Evolutionary conservation across 2,797 vertebrate species (phyloP).

Genomic region (Poeciliopsis turneri): DNA sequence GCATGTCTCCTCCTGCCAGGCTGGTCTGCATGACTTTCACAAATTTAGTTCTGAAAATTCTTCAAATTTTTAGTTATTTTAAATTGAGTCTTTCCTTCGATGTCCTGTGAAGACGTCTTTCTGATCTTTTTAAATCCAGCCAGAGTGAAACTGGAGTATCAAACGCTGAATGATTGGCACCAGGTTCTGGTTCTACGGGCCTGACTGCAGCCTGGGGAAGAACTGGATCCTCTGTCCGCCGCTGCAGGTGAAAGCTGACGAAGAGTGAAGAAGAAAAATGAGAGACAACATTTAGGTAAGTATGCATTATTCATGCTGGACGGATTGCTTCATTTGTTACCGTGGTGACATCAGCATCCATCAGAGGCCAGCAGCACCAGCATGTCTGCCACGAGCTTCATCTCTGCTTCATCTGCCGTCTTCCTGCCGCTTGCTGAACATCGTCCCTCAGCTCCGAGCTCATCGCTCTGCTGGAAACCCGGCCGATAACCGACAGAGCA

Average conservation of each 20-base stretch:
- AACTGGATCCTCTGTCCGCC: no score
- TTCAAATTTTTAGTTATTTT: neutral
- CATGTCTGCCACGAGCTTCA: neutral
- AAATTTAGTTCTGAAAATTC: neutral
- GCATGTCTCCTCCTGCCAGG: neutral
- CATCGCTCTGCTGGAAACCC: neutral
- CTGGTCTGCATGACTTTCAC: neutral
- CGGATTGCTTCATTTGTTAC: neutral
- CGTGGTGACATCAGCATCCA: neutral
- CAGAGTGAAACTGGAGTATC: no score
- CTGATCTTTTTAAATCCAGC: neutral
- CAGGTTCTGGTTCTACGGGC: no score
- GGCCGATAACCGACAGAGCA: neutral
- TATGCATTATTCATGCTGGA: neutral
- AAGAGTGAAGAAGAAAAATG: neutral
- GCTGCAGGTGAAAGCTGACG: neutral
- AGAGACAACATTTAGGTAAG: neutral
- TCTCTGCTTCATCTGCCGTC: no score
- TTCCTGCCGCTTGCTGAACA: no score
- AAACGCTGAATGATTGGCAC: no score
- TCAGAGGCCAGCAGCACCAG: neutral
- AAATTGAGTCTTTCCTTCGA: neutral
- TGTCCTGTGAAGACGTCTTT: neutral
- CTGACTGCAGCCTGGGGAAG: no score
- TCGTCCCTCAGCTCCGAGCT: no score